These are phyloP conservation scores for Chrysotoxum bicinctum DNA, from an alignment of 2,888 invertebrate genomes.

Conservation along the genomic window DNA sequence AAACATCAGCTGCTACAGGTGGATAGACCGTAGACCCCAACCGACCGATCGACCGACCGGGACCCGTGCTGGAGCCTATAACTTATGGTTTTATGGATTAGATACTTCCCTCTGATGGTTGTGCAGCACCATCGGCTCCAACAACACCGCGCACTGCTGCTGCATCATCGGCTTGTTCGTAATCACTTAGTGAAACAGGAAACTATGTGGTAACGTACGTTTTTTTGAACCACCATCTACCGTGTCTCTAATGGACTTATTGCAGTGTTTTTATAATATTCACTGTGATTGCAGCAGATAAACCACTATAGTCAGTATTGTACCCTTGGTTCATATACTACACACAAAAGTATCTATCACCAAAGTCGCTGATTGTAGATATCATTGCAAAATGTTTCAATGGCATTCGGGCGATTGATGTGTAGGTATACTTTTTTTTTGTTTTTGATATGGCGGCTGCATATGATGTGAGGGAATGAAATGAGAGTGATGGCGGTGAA, in stretches of 20 bases:
- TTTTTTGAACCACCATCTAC: constrained; percentile 31
- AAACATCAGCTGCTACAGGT: constrained; percentile 39
- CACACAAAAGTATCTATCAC: constrained; percentile 43
- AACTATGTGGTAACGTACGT: constrained; percentile 60
- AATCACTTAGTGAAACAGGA: constrained; percentile 71
- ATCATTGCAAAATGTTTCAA: constrained; percentile 59
- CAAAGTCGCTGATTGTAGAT: constrained; percentile 57
- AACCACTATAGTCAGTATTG: not conserved
- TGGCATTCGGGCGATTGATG: constrained; percentile 49
- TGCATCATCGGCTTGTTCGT: constrained; percentile 41
- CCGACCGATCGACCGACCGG: not conserved
- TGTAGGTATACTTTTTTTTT: not conserved
- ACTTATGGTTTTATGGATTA: constrained; percentile 24
- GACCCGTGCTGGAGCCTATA: constrained; percentile 18
- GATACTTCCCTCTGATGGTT: constrained; percentile 24
- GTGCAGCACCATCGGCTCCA: not conserved
- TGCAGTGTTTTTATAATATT: not conserved
- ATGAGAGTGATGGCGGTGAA: constrained; percentile 21
- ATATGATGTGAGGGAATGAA: constrained; percentile 3
- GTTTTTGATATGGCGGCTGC: not conserved
- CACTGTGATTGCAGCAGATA: constrained; percentile 1
- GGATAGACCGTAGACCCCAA: constrained; percentile 32
- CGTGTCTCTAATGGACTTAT: constrained; percentile 24
- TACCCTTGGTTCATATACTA: constrained; percentile 11
- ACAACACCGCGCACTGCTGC: not conserved